These are phyloP conservation scores for Drosophila demipolita DNA, from an alignment of 2,888 invertebrate genomes.

Conservation along the genomic window DNA sequence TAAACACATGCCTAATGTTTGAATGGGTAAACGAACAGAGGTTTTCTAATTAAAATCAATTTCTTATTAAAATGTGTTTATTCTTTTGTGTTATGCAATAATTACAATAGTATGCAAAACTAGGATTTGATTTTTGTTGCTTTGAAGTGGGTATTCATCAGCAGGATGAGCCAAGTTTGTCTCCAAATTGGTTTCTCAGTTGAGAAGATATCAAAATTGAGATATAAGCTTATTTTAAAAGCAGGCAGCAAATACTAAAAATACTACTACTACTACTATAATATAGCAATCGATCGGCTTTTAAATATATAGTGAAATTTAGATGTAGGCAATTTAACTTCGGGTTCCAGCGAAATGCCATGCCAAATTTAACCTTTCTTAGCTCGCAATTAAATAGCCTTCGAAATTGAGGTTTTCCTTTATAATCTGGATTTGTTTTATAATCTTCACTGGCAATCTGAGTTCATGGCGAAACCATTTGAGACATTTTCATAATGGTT, in stretches of 20 bases:
- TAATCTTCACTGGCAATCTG: slow-evolving; percentile 3
- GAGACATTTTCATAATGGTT: slow-evolving; percentile 23
- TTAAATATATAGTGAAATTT: background rate
- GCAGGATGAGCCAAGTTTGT: background rate
- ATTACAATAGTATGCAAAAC: background rate
- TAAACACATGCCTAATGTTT: slow-evolving; percentile 29
- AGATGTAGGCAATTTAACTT: background rate
- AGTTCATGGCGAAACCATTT: slow-evolving; percentile 12
- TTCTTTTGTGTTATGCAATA: background rate
- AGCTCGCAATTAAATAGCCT: background rate
- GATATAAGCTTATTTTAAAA: background rate
- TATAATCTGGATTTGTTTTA: background rate
- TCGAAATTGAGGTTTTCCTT: background rate
- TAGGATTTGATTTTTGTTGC: background rate
- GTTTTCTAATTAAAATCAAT: slow-evolving; percentile 1
- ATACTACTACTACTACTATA: background rate
- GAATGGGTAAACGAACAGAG: slow-evolving; percentile 21
- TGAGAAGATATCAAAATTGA: background rate
- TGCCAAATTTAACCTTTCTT: background rate
- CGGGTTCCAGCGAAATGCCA: background rate
- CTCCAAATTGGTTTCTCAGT: too few species aligned
- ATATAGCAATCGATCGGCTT: background rate
- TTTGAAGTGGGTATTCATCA: background rate
- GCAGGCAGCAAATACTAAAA: background rate
- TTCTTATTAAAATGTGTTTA: background rate